Percentiles rank a stretch among this genome's conserved stretches.
Evolutionary conservation across 2,888 invertebrate species (phyloP).

Genomic region (Hybos culiciformis): DNA sequence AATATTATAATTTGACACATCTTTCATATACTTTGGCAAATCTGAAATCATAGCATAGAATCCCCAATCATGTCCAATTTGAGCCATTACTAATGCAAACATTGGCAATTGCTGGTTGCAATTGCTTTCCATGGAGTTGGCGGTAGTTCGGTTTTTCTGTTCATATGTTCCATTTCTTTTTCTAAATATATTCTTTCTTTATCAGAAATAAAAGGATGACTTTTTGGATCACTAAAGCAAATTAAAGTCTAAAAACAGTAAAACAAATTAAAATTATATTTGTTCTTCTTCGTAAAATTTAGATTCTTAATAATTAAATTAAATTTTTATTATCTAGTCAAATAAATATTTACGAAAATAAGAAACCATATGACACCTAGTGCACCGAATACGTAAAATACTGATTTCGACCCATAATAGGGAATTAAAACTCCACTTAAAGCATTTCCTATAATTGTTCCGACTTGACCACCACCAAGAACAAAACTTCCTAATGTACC

Average conservation of each 20-base stretch:
- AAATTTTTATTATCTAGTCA: no score
- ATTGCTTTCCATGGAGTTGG: slow-evolving; percentile 60
- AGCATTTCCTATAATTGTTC: slow-evolving; percentile 47
- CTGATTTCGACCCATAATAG: slow-evolving; percentile 58
- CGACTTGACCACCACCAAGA: slow-evolving; percentile 60
- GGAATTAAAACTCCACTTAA: slow-evolving; percentile 56
- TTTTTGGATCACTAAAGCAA: slow-evolving; percentile 53
- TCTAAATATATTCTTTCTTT: slow-evolving; percentile 53
- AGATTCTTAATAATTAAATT: no score
- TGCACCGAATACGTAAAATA: slow-evolving; percentile 71
- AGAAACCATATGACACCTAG: slow-evolving; percentile 61
- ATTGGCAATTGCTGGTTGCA: slow-evolving; percentile 52
- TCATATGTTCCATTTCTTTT: slow-evolving; percentile 45
- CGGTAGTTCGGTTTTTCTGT: slow-evolving; percentile 40
- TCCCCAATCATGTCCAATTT: slow-evolving; percentile 53
- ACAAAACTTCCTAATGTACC: slow-evolving; percentile 66
- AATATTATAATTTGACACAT: no score
- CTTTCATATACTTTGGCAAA: slow-evolving; percentile 48
- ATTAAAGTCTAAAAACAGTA: slow-evolving; percentile 38
- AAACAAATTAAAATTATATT: no score
- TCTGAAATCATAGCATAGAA: slow-evolving; percentile 52
- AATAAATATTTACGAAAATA: slow-evolving; percentile 42
- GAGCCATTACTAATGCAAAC: slow-evolving; percentile 62
- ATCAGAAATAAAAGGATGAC: slow-evolving; percentile 61
- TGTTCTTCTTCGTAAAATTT: no score